Evolutionary conservation across 2,888 invertebrate species (phyloP).

Genomic region (Resseliella maxima): DNA sequence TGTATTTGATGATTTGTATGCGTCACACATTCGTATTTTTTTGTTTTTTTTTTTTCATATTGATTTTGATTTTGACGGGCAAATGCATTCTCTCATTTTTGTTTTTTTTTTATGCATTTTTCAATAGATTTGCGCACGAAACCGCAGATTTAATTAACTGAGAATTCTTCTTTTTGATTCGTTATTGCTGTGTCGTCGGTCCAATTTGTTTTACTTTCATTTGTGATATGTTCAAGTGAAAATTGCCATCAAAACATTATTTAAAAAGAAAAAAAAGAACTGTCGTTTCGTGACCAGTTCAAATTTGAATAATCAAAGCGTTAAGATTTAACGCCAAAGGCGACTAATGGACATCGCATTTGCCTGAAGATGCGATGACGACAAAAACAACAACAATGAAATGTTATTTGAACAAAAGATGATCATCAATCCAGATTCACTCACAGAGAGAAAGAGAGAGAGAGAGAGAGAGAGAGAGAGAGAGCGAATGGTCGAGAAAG

Average conservation of each 20-base stretch:
- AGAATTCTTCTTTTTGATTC: not conserved
- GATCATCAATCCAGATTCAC: not conserved
- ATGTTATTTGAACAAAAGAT: not conserved
- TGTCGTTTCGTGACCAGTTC: slow-evolving; percentile 33
- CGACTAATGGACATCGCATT: not conserved
- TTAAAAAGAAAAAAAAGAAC: not conserved
- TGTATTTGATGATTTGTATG: not conserved
- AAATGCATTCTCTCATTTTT: not conserved
- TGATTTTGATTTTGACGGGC: slow-evolving; percentile 8
- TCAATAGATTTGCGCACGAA: not conserved
- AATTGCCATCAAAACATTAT: not conserved
- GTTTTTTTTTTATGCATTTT: not conserved
- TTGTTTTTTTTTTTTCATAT: too few relatives aligned
- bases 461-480: not conserved
- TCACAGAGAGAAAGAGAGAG: not conserved
- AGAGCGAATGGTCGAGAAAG: not conserved
- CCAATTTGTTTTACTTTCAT: not conserved
- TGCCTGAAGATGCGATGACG: not conserved
- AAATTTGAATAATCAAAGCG: slow-evolving; percentile 24
- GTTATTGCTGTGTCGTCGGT: not conserved
- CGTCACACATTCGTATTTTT: not conserved
- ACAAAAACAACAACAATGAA: not conserved
- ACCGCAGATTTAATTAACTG: not conserved
- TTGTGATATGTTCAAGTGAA: not conserved
- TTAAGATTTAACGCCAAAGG: slow-evolving; percentile 36